Base-by-base conservation (phyloP, 1,140 invertebrate genomes). In the Dendrolimus kikuchii region DNA sequence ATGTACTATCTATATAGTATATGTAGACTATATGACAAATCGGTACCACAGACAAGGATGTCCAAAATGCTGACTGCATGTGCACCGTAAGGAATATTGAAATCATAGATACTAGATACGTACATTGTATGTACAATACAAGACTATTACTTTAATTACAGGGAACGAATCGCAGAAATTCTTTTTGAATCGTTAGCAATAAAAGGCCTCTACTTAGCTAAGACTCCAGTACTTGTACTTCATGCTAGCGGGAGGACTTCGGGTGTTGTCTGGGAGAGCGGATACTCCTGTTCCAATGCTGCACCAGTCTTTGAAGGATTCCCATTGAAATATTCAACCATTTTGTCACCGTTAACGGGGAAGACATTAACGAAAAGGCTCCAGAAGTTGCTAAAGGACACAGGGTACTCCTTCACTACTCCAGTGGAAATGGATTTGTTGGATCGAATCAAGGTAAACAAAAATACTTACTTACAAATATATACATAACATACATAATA, bases 371-470 rank as follows among this genome's bases (percentile, higher is more conserved):
- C 70, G 4, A 49, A 67, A 4, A 45, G 56, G 6, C 59, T 83
- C n/a, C 57, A 68, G 46, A 51, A 50, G 1, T 49, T 77, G 39
- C 51, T 81, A n/a, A 39, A 47, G 0, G 49, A 67, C 0, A 60
- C 68, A 6, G 80, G 80, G 6, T 83, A 81, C 53, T 69, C 62
- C 2, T 78, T 83, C 48, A 78, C 71, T 0, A 83, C 80, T 3
- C 59, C 68, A 0, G 38, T 70, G 40, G 83, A 88, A 39, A 70
- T 64, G 7, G 77, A 87, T 46, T 46, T 88, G 7, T 55, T 81
- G 88, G 93, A 77, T 89, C 91, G 77, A 89, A 94, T 88, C 90
- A 95, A 94, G 92, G 92, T 64, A 91, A 42, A 45, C 37, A 40
- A 8, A 6, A 51, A 50, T 42, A 23, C 23, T 3, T 23, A 23